Conservation (phyloP, 2,888 invertebrate species). For the Clusia tigrina region DNA sequence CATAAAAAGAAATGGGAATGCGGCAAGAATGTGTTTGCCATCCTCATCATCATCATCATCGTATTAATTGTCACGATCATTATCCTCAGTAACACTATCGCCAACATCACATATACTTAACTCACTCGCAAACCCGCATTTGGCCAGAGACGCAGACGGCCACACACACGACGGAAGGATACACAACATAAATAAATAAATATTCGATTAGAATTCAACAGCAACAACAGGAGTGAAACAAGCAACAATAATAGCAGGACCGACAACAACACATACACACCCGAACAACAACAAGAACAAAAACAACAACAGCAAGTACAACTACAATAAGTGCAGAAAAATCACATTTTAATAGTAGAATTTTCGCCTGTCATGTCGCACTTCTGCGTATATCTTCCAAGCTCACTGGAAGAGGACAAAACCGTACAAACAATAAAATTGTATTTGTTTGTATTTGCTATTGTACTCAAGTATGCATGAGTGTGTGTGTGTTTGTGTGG, state of each 20-base stretch:
- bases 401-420: neutral
- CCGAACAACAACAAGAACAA: neutral
- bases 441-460: slow-evolving; percentile 5
- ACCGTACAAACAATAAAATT: neutral
- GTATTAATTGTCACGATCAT: neutral
- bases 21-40: no score
- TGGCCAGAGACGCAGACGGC: neutral
- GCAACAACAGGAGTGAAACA: neutral
- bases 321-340: slow-evolving; percentile 7
- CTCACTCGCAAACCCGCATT: neutral
- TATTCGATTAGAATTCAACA: slow-evolving; percentile 4
- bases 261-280: neutral
- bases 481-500: neutral
- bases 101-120: neutral
- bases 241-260: neutral
- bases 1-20: neutral
- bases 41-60: no score
- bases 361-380: slow-evolving; percentile 2
- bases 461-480: neutral
- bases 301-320: neutral
- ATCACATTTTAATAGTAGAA: slow-evolving; percentile 5
- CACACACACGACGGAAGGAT: neutral
- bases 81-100: neutral
- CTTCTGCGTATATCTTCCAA: neutral
- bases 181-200: neutral